Evolutionary conservation across 2,888 invertebrate genomes (phyloP).

Genomic region (Allophyes oxyacanthae): DNA sequence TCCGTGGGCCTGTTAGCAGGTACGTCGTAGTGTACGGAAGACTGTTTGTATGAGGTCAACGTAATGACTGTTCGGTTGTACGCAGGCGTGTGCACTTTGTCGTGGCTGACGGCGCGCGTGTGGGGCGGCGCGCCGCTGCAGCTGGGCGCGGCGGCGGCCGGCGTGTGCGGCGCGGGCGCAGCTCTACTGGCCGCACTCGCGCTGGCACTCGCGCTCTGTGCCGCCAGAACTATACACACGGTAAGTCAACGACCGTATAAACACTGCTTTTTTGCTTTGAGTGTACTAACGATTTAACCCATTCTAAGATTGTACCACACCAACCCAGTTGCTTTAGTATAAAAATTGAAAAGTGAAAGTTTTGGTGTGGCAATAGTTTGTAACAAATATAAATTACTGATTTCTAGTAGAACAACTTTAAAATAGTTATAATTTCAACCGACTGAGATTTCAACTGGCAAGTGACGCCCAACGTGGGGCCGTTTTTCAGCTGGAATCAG

Average conservation of each 20-base stretch:
- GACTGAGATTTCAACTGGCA: too few relatives aligned
- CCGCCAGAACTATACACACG: conserved; percentile 89
- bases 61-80: too few relatives aligned
- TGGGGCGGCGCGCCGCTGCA: conserved; percentile 90
- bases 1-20: conserved; percentile 92
- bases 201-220: conserved; percentile 91
- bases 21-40: conserved; percentile 53
- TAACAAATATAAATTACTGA: too few relatives aligned
- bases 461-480: too few relatives aligned
- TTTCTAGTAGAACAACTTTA: too few relatives aligned
- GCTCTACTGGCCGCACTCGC: conserved; percentile 92
- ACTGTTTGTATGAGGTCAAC: too few relatives aligned
- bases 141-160: conserved; percentile 88
- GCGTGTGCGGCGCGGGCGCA: conserved; percentile 92
- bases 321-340: too few relatives aligned
- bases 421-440: too few relatives aligned
- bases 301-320: too few relatives aligned
- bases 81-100: conserved; percentile 91
- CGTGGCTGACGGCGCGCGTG: conserved; percentile 91
- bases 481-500: too few relatives aligned
- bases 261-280: neutral
- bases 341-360: too few relatives aligned
- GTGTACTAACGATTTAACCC: neutral
- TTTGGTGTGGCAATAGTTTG: too few relatives aligned
- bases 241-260: neutral